Evolutionary conservation across 2,113 vertebrate genomes (phyloP).

Genomic region (Catharus minimus): DNA sequence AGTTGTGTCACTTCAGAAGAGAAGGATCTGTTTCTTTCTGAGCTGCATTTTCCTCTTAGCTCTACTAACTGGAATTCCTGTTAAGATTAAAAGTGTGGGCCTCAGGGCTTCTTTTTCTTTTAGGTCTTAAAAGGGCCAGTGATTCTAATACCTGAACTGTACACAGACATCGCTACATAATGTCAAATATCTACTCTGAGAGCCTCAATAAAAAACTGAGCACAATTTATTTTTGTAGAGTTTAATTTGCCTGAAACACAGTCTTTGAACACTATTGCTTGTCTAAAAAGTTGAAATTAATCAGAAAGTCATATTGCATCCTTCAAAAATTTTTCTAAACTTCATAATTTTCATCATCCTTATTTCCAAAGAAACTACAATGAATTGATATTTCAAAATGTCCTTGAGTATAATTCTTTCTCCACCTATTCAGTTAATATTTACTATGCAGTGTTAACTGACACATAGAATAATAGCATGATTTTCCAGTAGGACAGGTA

Average conservation of each 20-base stretch:
- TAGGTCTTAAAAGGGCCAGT: background rate
- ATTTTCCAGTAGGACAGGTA: background rate
- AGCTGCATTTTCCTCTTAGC: background rate
- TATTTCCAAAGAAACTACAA: background rate
- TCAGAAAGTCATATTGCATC: background rate
- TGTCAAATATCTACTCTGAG: background rate
- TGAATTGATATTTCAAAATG: background rate
- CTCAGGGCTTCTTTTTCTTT: background rate
- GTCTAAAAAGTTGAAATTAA: background rate
- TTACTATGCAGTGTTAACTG: background rate
- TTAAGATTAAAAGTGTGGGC: background rate
- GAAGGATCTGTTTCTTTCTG: background rate
- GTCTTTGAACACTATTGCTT: background rate
- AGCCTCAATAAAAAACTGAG: background rate
- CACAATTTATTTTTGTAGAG: background rate
- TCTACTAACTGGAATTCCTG: background rate
- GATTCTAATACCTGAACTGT: background rate
- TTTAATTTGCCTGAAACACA: background rate
- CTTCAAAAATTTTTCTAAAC: background rate
- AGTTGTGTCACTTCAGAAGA: background rate
- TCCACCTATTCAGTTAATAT: background rate
- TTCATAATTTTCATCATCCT: background rate
- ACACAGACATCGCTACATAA: background rate
- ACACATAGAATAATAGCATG: rapidly evolving
- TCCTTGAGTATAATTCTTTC: background rate